Evolutionary conservation across 2,797 vertebrate genomes (phyloP).

Genomic region (Capromys pilorides): DNA sequence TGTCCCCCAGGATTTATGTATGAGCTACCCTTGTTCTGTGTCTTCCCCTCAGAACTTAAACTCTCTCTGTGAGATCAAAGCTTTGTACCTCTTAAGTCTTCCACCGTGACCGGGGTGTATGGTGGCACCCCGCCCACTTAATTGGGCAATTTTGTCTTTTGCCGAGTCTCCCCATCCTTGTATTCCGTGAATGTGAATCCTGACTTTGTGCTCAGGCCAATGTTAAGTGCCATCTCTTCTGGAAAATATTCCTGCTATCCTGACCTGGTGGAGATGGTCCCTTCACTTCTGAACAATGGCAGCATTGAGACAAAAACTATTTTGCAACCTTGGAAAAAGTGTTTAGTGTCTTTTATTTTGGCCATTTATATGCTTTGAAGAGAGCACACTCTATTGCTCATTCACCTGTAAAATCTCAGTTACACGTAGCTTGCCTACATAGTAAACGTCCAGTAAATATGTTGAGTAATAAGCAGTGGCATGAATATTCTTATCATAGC

Average conservation of each 20-base stretch:
- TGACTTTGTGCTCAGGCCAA: neutral
- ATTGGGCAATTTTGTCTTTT: neutral
- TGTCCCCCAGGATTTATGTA: neutral
- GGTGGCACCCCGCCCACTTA: neutral
- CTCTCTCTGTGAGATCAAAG: neutral
- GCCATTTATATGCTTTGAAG: neutral
- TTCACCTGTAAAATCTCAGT: conserved; percentile 18
- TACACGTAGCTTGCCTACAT: neutral
- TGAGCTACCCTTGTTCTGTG: neutral
- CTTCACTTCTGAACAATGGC: neutral
- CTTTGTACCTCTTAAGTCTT: neutral
- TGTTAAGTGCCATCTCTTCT: neutral
- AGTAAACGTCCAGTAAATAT: neutral
- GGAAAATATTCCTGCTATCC: neutral
- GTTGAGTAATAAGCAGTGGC: neutral
- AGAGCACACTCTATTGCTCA: neutral
- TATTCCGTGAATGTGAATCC: neutral
- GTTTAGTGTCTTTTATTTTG: neutral
- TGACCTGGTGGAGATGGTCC: neutral
- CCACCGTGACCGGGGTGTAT: neutral
- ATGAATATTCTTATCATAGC: conserved; percentile 63
- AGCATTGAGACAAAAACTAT: conserved; percentile 13
- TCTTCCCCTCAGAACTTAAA: neutral
- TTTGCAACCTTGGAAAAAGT: neutral
- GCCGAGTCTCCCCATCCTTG: neutral